Evolutionary conservation across 2,888 invertebrate species (phyloP).

Genomic region (Metalampra italica): DNA sequence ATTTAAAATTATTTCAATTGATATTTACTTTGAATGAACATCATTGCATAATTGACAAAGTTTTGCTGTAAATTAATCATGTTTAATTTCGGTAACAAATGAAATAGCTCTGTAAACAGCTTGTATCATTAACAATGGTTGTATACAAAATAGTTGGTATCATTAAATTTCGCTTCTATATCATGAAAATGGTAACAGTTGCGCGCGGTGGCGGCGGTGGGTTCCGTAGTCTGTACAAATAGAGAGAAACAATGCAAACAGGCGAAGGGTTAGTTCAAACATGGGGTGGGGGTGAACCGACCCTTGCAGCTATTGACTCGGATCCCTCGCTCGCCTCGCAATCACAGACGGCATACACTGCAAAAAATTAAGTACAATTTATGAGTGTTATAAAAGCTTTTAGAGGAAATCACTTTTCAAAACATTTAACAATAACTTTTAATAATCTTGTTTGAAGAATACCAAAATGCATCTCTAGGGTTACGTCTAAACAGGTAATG

Average conservation of each 20-base stretch:
- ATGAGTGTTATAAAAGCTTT: conserved; percentile 33
- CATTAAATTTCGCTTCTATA: conserved; percentile 68
- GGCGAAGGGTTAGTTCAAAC: conserved; percentile 51
- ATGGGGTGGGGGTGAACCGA: conserved; percentile 57
- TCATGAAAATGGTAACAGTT: conserved; percentile 70
- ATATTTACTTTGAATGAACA: too few relatives aligned
- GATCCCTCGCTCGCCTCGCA: conserved; percentile 33
- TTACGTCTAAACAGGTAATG: too few relatives aligned
- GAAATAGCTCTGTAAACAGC: too few relatives aligned
- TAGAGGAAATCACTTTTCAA: conserved; percentile 6
- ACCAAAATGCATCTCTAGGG: too few relatives aligned
- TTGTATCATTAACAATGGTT: too few relatives aligned
- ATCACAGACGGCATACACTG: conserved; percentile 50
- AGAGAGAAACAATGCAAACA: conserved; percentile 70
- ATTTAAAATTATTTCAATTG: too few relatives aligned
- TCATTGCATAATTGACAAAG: too few relatives aligned
- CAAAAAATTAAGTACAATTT: conserved; percentile 51
- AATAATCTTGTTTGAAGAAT: too few relatives aligned
- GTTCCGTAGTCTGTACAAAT: conserved; percentile 55
- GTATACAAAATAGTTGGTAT: conserved; percentile 40
- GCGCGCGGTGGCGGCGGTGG: conserved; percentile 45
- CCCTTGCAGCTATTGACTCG: conserved; percentile 51
- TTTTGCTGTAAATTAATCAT: background rate
- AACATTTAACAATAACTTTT: background rate
- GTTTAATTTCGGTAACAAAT: background rate